phyloP scores from a whole-genome alignment of 1,140 invertebrate genomes.

The Anastrepha ludens region DNA sequence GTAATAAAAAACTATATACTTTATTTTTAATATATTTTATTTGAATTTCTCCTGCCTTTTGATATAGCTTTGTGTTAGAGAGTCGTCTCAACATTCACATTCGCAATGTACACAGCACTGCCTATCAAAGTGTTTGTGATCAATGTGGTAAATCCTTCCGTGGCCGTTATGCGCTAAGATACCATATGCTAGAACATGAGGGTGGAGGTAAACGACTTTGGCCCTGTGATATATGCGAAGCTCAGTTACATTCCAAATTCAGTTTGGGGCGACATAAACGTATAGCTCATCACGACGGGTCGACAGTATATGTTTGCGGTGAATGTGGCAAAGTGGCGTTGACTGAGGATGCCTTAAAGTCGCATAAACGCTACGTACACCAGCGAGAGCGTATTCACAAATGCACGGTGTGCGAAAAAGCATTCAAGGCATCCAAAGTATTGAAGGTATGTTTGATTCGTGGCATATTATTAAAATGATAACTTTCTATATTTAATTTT shows the following conservation, averaged over 20 bases:
- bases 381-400: constrained; percentile 61
- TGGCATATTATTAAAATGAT: neutral
- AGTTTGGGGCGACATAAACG: constrained; percentile 63
- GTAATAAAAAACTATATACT: constrained; percentile 55
- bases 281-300: constrained; percentile 60
- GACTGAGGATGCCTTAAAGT: constrained; percentile 58
- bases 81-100: constrained; percentile 61
- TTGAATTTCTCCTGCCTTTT: constrained; percentile 55
- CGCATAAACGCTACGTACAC: constrained; percentile 61
- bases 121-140: constrained; percentile 60
- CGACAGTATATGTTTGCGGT: constrained; percentile 60
- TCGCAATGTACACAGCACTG: constrained; percentile 60
- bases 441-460: constrained; percentile 22
- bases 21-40: neutral
- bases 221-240: constrained; percentile 52
- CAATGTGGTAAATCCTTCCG: constrained; percentile 63
- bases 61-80: constrained; percentile 54
- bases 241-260: constrained; percentile 58
- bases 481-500: neutral
- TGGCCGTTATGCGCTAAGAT: constrained; percentile 8
- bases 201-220: constrained; percentile 31
- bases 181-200: constrained; percentile 53
- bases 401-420: constrained; percentile 63
- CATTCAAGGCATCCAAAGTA: constrained; percentile 59
- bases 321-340: constrained; percentile 61